Evolutionary conservation across 1,140 invertebrate species (phyloP).

Genomic region (Chrysoperla carnea): DNA sequence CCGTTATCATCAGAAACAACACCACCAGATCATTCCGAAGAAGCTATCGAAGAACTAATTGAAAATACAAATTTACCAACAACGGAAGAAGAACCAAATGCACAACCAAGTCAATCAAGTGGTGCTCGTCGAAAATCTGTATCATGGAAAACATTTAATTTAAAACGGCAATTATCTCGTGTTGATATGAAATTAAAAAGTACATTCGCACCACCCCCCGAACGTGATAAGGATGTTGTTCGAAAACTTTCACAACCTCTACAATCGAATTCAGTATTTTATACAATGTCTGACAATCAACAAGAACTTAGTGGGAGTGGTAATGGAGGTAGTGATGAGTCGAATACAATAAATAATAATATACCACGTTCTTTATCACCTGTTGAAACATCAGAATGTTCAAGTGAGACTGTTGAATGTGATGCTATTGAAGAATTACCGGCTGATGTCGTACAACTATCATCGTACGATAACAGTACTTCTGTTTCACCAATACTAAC

Average conservation of each 20-base stretch:
- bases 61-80: background rate
- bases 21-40: background rate
- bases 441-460: slow-evolving; percentile 21
- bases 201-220: slow-evolving; percentile 25
- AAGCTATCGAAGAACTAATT: background rate
- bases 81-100: background rate
- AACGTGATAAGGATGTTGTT: slow-evolving; percentile 2
- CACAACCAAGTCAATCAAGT: background rate
- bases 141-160: slow-evolving; percentile 48
- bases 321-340: background rate
- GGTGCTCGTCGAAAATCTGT: slow-evolving; percentile 34
- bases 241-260: slow-evolving; percentile 13
- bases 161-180: slow-evolving; percentile 62
- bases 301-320: too few species aligned
- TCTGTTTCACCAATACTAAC: slow-evolving; percentile 9
- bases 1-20: background rate
- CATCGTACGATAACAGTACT: slow-evolving; percentile 11
- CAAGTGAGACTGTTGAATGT: slow-evolving; percentile 9
- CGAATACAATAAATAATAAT: slow-evolving; percentile 8
- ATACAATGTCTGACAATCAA: slow-evolving; percentile 17
- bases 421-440: slow-evolving; percentile 14
- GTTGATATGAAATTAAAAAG: slow-evolving; percentile 64
- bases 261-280: slow-evolving; percentile 26
- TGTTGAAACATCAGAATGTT: slow-evolving; percentile 16
- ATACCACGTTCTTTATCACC: slow-evolving; percentile 19